phyloP scores from a whole-genome alignment of 2,113 vertebrate genomes.

The Thamnophis sirtalis region DNA sequence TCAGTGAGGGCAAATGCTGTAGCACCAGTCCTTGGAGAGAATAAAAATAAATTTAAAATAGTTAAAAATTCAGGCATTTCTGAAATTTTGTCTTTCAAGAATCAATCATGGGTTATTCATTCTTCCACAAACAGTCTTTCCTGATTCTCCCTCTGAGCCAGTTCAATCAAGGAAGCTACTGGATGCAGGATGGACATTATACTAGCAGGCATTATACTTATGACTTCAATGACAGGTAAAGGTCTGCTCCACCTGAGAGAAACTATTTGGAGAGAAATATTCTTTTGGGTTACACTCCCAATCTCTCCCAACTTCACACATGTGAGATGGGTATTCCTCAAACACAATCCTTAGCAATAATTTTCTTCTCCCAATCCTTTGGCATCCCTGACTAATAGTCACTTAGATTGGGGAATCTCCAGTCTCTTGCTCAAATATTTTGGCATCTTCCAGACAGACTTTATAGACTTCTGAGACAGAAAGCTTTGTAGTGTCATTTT shows the following conservation, averaged over 20 bases:
- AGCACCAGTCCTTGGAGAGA: background rate
- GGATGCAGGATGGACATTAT: background rate
- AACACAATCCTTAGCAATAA: background rate
- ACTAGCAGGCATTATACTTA: background rate
- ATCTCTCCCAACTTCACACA: background rate
- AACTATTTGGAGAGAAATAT: background rate
- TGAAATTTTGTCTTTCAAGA: background rate
- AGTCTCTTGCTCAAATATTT: background rate
- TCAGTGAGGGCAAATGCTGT: background rate
- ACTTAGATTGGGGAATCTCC: background rate
- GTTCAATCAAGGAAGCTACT: background rate
- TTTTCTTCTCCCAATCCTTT: background rate
- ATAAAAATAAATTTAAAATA: background rate
- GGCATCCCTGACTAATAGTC: background rate
- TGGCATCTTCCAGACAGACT: background rate
- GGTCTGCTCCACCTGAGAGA: background rate
- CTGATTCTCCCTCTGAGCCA: background rate
- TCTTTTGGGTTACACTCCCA: background rate
- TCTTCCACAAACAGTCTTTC: background rate
- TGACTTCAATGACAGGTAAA: background rate
- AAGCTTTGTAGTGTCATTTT: background rate
- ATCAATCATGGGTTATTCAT: background rate
- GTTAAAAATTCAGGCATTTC: background rate
- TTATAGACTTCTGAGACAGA: background rate
- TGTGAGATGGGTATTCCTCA: background rate